Evolutionary conservation across 2,888 invertebrate species (phyloP).

Genomic region (Bedellia somnulentella): DNA sequence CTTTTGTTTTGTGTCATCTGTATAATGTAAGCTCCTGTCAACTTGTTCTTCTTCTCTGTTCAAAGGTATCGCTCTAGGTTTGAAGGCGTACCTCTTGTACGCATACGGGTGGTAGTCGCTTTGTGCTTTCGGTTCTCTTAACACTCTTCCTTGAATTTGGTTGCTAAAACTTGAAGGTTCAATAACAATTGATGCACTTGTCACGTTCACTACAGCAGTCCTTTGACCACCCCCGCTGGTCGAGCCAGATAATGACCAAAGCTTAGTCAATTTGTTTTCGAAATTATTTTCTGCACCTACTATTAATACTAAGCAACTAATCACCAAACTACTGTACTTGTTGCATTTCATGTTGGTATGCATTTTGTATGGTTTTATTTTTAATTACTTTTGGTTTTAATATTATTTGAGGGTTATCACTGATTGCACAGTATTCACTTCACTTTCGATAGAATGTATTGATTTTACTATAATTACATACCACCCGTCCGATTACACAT

Average conservation of each 20-base stretch:
- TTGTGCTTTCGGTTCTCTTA: slow-evolving; percentile 6
- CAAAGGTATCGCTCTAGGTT: slow-evolving; percentile 34
- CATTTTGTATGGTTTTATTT: slow-evolving; percentile 20
- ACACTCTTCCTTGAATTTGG: slow-evolving; percentile 14
- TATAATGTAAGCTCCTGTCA: slow-evolving; percentile 32
- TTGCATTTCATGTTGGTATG: slow-evolving; percentile 21
- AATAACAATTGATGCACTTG: slow-evolving; percentile 36
- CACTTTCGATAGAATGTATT: slow-evolving; percentile 29
- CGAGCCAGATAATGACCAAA: slow-evolving; percentile 32
- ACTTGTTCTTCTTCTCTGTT: slow-evolving; percentile 19
- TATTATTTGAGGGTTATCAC: no score
- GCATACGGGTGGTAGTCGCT: slow-evolving; percentile 12
- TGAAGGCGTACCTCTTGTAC: slow-evolving; percentile 29
- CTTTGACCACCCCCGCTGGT: slow-evolving; percentile 28
- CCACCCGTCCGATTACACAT: slow-evolving; percentile 36
- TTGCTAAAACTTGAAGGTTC: slow-evolving; percentile 24
- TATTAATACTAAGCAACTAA: slow-evolving; percentile 23
- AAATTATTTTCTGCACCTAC: slow-evolving; percentile 22
- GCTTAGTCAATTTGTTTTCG: slow-evolving; percentile 32
- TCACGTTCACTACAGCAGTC: slow-evolving; percentile 30
- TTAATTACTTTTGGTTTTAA: no score
- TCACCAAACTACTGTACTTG: slow-evolving; percentile 29
- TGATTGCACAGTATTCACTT: slow-evolving; percentile 25
- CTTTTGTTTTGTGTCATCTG: slow-evolving; percentile 28
- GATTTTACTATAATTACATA: slow-evolving; percentile 4